phyloP scores from a whole-genome alignment of 2,797 vertebrate species.

The Sternotherus odoratus region DNA sequence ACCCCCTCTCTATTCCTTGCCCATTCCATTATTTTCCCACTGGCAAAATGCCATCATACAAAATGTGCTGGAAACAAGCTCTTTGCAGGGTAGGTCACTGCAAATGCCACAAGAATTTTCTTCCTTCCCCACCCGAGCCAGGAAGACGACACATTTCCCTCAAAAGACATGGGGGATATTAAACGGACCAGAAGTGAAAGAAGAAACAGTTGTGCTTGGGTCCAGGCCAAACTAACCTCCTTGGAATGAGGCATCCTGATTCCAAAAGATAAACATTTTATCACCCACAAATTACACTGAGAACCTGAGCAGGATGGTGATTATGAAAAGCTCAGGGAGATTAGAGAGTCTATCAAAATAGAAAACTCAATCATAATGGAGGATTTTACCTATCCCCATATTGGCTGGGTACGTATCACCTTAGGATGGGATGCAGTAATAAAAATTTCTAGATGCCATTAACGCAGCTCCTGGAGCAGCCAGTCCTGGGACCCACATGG shows the following conservation, averaged over 20 bases:
- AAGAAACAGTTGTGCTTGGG: background rate
- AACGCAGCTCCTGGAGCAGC: background rate
- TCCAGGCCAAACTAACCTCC: background rate
- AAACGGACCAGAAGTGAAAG: background rate
- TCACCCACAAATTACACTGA: background rate
- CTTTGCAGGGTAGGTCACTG: background rate
- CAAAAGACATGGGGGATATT: background rate
- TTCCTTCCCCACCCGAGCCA: rapidly evolving
- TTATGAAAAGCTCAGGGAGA: background rate
- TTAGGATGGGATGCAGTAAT: background rate
- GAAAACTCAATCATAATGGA: background rate
- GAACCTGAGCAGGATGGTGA: background rate
- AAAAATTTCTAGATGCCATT: background rate
- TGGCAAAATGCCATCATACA: rapidly evolving
- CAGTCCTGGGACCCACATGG: too few species aligned
- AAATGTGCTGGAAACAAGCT: background rate
- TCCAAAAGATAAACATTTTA: background rate
- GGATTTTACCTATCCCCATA: background rate
- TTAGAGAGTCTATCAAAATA: background rate
- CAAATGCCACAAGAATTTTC: background rate
- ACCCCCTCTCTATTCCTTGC: background rate
- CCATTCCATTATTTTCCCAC: background rate
- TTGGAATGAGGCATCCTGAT: background rate
- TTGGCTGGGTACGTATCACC: background rate
- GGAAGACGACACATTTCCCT: rapidly evolving